Percentiles rank a stretch among this genome's conserved stretches.
phyloP scores from a whole-genome alignment of 2,113 vertebrate species.

The Chamaea fasciata region DNA sequence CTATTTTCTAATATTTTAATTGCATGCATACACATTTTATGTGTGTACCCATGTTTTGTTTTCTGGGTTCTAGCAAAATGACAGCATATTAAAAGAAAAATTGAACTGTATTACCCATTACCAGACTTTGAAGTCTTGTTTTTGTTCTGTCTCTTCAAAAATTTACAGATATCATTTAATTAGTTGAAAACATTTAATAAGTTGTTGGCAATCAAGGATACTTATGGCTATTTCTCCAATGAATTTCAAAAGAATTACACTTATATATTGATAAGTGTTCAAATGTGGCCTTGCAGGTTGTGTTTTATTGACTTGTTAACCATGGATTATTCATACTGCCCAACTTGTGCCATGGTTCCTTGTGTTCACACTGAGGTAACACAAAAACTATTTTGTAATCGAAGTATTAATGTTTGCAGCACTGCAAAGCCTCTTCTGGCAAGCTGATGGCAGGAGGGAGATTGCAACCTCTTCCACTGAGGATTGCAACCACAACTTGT shows the following conservation, averaged over 20 bases:
- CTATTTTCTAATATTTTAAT: not conserved
- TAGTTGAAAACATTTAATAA: not conserved
- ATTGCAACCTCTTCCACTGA: not conserved
- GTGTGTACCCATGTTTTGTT: not conserved
- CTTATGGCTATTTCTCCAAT: not conserved
- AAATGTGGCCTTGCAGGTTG: not conserved
- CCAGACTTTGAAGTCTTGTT: not conserved
- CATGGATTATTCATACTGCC: not conserved
- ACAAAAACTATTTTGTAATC: not conserved
- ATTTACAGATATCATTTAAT: not conserved
- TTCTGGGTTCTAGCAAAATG: not conserved
- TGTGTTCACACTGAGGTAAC: not conserved
- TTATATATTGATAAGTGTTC: not conserved
- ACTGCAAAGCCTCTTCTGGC: not conserved
- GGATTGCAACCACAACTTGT: not conserved
- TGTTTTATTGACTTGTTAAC: not conserved
- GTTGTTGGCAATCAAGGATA: not conserved
- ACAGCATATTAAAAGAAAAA: not conserved
- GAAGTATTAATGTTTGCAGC: not conserved
- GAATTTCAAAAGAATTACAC: not conserved
- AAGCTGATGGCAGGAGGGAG: not conserved
- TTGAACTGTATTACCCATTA: not conserved
- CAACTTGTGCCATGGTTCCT: not conserved
- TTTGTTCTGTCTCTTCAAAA: accelerated
- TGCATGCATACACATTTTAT: not conserved